A percentile compares a stretch with the other conserved stretches of the same genome.
These are phyloP conservation scores for Zeugodacus cucurbitae DNA, from an alignment of 1,140 invertebrate species.

Conservation along the genomic window DNA sequence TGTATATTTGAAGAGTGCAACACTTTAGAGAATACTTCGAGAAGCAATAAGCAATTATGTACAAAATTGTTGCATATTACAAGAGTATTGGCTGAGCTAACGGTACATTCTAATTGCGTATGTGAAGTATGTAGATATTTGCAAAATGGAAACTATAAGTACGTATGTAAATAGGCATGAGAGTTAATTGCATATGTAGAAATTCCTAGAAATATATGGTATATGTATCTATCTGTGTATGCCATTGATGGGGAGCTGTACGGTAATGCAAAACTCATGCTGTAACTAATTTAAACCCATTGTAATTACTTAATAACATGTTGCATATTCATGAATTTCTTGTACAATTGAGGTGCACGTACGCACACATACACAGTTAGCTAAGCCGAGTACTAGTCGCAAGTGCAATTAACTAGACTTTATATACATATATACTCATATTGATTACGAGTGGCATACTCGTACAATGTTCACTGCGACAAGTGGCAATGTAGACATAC, in stretches of 20 bases:
- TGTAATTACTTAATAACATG: conserved; percentile 12
- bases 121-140: no score
- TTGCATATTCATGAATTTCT: conserved; percentile 12
- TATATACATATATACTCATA: not conserved
- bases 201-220: not conserved
- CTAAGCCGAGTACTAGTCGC: not conserved
- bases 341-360: not conserved
- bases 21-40: not conserved
- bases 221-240: not conserved
- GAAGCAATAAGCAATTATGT: no score
- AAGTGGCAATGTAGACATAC: not conserved
- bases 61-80: no score
- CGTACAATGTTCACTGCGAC: not conserved
- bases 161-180: no score
- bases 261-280: not conserved
- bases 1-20: not conserved
- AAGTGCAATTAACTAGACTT: not conserved
- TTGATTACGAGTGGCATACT: not conserved
- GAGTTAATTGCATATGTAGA: not conserved
- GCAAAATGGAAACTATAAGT: no score
- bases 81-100: no score
- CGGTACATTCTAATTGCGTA: no score
- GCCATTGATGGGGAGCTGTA: not conserved
- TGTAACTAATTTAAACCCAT: conserved; percentile 18
- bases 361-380: not conserved